Evolutionary conservation across 2,113 vertebrate genomes (phyloP).

Genomic region (Turdus rufiventris): DNA sequence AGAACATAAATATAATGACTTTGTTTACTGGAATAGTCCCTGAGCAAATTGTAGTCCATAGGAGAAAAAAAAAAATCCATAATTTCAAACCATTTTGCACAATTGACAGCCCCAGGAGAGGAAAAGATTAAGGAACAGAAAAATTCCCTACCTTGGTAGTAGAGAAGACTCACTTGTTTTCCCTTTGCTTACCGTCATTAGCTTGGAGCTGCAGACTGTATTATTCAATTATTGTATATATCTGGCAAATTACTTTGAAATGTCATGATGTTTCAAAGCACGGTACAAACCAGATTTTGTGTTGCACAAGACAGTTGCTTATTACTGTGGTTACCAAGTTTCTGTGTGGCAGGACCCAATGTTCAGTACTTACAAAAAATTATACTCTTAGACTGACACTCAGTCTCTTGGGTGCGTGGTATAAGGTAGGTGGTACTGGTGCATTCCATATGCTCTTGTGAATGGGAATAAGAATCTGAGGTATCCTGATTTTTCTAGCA

Average conservation of each 20-base stretch:
- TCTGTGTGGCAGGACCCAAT: not conserved
- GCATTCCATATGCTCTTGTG: fast-evolving
- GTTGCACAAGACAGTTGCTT: not conserved
- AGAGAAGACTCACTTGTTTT: constrained; percentile 42
- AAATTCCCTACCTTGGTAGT: constrained; percentile 17
- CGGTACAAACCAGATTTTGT: not conserved
- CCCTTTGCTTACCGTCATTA: not conserved
- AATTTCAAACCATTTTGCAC: constrained; percentile 55
- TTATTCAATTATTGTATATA: constrained; percentile 53
- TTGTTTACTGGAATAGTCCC: constrained; percentile 53
- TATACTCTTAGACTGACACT: not conserved
- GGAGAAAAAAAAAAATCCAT: constrained; percentile 41
- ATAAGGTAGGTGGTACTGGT: not conserved
- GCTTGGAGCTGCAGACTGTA: not conserved
- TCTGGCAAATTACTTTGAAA: constrained; percentile 34
- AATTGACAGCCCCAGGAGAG: constrained; percentile 54
- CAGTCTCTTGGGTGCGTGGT: not conserved
- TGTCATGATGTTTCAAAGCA: constrained; percentile 6
- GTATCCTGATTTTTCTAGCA: not conserved
- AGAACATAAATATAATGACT: constrained; percentile 48
- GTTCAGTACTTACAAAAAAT: not conserved
- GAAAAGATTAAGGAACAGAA: constrained; percentile 45
- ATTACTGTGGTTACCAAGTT: constrained; percentile 2
- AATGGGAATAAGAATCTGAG: not conserved
- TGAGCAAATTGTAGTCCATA: constrained; percentile 47